A percentile compares a stretch with the other conserved stretches of the same genome.
phyloP scores from a whole-genome alignment of 1,140 invertebrate species.

The Aradophagus sp. region DNA sequence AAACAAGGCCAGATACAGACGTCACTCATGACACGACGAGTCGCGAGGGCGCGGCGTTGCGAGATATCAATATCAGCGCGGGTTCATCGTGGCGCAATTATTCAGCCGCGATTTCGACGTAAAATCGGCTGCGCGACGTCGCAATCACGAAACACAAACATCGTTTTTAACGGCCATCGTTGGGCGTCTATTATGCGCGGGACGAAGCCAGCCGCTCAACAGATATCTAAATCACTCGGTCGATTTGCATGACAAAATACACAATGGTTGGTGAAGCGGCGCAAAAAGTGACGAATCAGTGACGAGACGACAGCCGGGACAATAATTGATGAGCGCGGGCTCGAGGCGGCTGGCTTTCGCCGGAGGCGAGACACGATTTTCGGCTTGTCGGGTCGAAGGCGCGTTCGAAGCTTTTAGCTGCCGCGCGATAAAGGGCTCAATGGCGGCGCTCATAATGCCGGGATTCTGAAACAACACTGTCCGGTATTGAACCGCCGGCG shows the following conservation, averaged over 20 bases:
- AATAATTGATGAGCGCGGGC: slow-evolving; percentile 47
- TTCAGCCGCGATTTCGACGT: background rate
- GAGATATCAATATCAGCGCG: no score
- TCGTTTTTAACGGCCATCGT: slow-evolving; percentile 37
- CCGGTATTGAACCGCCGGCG: no score
- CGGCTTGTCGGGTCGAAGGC: slow-evolving; percentile 50
- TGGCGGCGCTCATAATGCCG: slow-evolving; percentile 36
- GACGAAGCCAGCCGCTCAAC: slow-evolving; percentile 30
- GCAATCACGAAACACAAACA: slow-evolving; percentile 23
- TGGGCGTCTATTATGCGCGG: no score
- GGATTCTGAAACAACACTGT: no score
- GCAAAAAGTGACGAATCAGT: slow-evolving; percentile 43
- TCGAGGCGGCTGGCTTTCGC: slow-evolving; percentile 20
- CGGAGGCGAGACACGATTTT: slow-evolving; percentile 52
- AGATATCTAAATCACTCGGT: slow-evolving; percentile 37
- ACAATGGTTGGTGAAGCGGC: slow-evolving; percentile 32
- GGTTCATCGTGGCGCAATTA: slow-evolving; percentile 15
- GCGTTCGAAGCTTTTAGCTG: slow-evolving; percentile 52
- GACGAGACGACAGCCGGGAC: slow-evolving; percentile 21
- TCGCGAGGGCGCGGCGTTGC: no score
- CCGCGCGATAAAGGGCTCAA: slow-evolving; percentile 43
- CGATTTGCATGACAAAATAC: slow-evolving; percentile 49
- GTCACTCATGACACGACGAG: no score
- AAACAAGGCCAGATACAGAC: no score
- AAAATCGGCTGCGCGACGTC: no score